These are phyloP conservation scores for Holotrichia oblita DNA, from an alignment of 1,140 invertebrate species.

Conservation along the genomic window DNA sequence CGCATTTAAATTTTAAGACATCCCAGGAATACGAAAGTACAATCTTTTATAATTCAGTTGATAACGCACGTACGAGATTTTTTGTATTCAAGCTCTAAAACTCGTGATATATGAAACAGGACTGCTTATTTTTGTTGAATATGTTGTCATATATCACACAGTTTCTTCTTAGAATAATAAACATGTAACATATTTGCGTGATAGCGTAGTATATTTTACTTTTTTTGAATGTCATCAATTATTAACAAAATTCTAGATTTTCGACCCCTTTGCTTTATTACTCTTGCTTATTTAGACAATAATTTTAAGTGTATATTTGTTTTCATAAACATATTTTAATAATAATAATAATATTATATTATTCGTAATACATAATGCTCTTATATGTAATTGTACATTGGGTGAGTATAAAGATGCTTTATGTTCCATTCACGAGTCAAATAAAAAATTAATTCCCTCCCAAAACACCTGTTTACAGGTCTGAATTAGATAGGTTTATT, in stretches of 20 bases:
- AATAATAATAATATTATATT: too few relatives aligned
- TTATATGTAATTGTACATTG: too few relatives aligned
- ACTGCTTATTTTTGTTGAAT: conserved; percentile 20
- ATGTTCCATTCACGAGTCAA: background rate
- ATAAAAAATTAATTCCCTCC: conserved; percentile 28
- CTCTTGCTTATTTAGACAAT: too few relatives aligned
- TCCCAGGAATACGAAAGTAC: background rate
- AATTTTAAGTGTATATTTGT: too few relatives aligned
- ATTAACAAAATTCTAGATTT: too few relatives aligned
- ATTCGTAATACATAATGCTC: too few relatives aligned
- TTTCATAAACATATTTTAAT: too few relatives aligned
- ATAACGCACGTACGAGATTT: conserved; percentile 17
- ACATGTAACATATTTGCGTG: background rate
- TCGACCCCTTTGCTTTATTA: too few relatives aligned
- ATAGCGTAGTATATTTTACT: background rate
- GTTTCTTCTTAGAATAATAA: background rate
- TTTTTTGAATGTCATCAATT: too few relatives aligned
- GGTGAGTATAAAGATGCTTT: background rate
- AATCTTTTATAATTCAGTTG: conserved; percentile 24
- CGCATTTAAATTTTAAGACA: background rate
- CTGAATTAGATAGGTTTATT: conserved; percentile 35
- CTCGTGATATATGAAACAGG: background rate
- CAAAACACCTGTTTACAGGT: conserved; percentile 30
- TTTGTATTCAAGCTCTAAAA: background rate
- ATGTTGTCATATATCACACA: background rate